Evolutionary conservation across 2,113 vertebrate genomes (phyloP).

Genomic region (Cryptoleucopteryx plumbea): DNA sequence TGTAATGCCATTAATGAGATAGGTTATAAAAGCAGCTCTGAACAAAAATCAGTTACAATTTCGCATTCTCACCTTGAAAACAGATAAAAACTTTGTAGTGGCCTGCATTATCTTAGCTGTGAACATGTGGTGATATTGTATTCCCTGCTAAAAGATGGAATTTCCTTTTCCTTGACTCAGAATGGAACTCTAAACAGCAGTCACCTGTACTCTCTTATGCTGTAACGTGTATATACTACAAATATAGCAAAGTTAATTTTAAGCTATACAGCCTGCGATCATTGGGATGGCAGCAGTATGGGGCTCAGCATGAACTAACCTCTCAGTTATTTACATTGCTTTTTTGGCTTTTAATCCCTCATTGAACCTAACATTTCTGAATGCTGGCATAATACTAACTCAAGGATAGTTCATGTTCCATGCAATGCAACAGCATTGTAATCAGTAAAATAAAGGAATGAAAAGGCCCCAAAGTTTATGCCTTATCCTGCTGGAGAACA

Average conservation of each 20-base stretch:
- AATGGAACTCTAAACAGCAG: not conserved
- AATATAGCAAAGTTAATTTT: not conserved
- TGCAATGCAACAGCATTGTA: not conserved
- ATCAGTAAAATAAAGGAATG: not conserved
- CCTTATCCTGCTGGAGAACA: not conserved
- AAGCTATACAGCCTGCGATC: not conserved
- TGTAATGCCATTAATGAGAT: not conserved
- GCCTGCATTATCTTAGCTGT: not conserved
- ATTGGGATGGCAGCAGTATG: not conserved
- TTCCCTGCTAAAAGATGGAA: not conserved
- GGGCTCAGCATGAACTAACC: not conserved
- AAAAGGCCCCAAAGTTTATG: not conserved
- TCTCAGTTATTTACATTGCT: not conserved
- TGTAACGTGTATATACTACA: not conserved
- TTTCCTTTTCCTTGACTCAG: not conserved
- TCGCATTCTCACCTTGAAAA: not conserved
- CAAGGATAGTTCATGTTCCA: not conserved
- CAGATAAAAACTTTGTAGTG: not conserved
- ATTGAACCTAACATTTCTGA: not conserved
- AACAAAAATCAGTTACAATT: not conserved
- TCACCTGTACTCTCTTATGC: not conserved
- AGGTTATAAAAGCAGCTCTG: constrained; percentile 14
- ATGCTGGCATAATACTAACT: not conserved
- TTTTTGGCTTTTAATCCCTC: not conserved
- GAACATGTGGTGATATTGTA: not conserved